These are phyloP conservation scores for Plectropomus leopardus DNA, from an alignment of 2,113 vertebrate species.

Conservation along the genomic window DNA sequence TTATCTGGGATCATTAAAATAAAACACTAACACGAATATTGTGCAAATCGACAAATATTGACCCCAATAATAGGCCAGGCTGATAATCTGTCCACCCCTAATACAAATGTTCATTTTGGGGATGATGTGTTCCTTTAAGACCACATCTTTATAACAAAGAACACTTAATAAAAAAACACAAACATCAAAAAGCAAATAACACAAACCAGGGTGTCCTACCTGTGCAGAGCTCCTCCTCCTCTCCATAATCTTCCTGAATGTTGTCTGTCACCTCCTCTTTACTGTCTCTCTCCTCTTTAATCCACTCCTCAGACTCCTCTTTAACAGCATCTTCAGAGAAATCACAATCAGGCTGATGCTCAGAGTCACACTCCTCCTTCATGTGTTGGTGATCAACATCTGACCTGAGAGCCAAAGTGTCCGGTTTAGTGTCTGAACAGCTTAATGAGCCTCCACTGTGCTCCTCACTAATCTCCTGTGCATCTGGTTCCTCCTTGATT, in stretches of 20 bases:
- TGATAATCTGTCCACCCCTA: no score
- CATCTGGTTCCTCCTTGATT: slow-evolving; percentile 80
- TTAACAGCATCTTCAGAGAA: slow-evolving; percentile 50
- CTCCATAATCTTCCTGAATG: slow-evolving; percentile 35
- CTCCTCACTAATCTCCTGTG: slow-evolving; percentile 59
- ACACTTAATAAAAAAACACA: neutral
- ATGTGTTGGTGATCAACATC: slow-evolving; percentile 46
- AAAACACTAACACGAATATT: no score
- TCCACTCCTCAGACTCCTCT: slow-evolving; percentile 44
- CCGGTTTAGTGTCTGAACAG: slow-evolving; percentile 40
- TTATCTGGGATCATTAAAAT: no score
- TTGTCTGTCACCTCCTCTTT: slow-evolving; percentile 37
- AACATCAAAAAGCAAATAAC: neutral
- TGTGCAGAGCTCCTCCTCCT: slow-evolving; percentile 52
- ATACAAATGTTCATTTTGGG: no score
- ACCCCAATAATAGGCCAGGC: no score
- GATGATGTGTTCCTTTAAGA: no score
- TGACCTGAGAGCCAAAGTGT: slow-evolving; percentile 19
- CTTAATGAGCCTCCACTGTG: neutral
- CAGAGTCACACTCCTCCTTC: slow-evolving; percentile 69
- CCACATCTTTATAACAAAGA: neutral
- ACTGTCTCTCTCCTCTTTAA: slow-evolving; percentile 58
- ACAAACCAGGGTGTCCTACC: slow-evolving; percentile 42
- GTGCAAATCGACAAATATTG: no score
- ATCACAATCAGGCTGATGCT: slow-evolving; percentile 25